phyloP scores from a whole-genome alignment of 2,113 vertebrate genomes.

The Chionomys nivalis region DNA sequence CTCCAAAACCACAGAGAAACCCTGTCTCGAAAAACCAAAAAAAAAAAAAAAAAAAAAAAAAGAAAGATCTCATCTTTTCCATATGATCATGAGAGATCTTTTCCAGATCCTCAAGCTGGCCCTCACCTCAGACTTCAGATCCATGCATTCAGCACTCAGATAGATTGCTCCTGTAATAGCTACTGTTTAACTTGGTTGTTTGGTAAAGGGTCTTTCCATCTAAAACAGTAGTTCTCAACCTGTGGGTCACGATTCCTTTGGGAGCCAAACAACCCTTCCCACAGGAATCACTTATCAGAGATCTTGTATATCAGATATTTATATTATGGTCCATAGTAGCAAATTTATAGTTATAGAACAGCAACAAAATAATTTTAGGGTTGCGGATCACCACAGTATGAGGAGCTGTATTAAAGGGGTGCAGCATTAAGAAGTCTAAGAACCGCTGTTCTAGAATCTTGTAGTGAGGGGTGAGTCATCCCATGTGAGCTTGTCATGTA shows the following conservation, averaged over 20 bases:
- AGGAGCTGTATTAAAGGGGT: background rate
- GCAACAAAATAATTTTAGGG: background rate
- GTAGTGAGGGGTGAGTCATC: background rate
- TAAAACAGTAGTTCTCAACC: background rate
- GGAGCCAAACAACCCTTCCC: background rate
- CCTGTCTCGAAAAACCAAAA: too few species aligned
- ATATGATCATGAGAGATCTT: constrained; percentile 5
- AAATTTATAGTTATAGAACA: background rate
- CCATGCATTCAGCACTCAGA: background rate
- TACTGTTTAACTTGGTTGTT: constrained; percentile 58
- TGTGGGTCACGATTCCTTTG: background rate
- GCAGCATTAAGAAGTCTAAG: background rate
- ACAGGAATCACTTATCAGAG: background rate
- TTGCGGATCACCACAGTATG: background rate
- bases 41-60: too few species aligned
- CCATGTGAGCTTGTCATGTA: constrained; percentile 36
- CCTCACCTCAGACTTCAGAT: background rate
- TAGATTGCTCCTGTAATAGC: constrained; percentile 17
- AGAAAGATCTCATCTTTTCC: too few species aligned
- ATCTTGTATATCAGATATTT: background rate
- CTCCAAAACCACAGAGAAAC: too few species aligned
- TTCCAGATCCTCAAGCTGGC: background rate
- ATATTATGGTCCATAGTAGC: background rate
- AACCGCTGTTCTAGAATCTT: background rate
- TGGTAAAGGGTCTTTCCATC: constrained; percentile 56